Conservation (phyloP, 1,140 invertebrate genomes). For the Phenacoccus solenopsis region DNA sequence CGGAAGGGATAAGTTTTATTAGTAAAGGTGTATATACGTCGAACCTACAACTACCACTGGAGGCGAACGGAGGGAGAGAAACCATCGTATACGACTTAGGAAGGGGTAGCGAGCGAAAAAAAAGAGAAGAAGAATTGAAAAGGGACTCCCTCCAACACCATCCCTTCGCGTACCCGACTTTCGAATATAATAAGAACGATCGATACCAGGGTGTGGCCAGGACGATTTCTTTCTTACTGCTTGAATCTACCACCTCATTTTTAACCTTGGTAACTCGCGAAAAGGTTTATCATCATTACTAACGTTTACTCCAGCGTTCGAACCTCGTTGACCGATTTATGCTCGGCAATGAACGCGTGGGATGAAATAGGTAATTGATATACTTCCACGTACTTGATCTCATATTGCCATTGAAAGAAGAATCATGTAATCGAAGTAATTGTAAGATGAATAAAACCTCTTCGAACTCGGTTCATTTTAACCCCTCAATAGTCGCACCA, state of each 20-base stretch:
- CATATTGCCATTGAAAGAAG: too few species aligned
- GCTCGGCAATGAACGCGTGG: too few species aligned
- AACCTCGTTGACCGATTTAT: too few species aligned
- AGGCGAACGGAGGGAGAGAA: neutral
- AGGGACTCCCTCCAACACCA: neutral
- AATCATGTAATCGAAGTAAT: too few species aligned
- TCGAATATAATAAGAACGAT: constrained; percentile 10
- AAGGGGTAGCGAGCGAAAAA: neutral
- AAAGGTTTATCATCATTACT: too few species aligned
- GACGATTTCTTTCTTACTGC: constrained; percentile 5
- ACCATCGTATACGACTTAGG: neutral
- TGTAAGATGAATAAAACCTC: too few species aligned
- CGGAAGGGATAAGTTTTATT: constrained; percentile 13
- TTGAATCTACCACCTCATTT: neutral
- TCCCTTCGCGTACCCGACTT: neutral
- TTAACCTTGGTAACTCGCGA: neutral
- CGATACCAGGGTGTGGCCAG: constrained; percentile 7
- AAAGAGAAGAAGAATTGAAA: neutral
- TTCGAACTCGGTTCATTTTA: too few species aligned
- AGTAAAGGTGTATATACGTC: neutral
- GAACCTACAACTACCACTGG: too few species aligned
- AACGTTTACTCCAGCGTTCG: too few species aligned
- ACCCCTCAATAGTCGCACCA: too few species aligned
- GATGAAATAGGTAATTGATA: too few species aligned
- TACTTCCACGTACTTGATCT: too few species aligned